phyloP scores from a whole-genome alignment of 1,140 invertebrate genomes.

The Drosophila cardini region DNA sequence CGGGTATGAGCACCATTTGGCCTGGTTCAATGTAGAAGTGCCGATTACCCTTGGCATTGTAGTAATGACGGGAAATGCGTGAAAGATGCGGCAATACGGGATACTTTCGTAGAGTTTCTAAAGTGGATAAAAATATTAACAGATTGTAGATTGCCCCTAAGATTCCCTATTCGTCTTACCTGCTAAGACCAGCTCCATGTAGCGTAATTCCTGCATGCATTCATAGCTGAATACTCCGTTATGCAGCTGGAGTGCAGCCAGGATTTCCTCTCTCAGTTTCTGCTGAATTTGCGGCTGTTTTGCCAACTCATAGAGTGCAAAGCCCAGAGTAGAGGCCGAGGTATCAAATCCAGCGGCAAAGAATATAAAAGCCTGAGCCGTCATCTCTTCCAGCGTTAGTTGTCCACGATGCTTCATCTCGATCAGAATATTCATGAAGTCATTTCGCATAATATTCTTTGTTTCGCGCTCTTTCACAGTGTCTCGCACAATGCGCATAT shows the following conservation, averaged over 20 bases:
- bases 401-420: conserved; percentile 70
- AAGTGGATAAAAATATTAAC: not conserved
- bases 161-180: conserved; percentile 34
- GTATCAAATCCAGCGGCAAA: conserved; percentile 89
- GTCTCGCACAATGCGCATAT: conserved; percentile 85
- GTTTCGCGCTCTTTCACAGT: conserved; percentile 85
- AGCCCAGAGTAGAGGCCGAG: conserved; percentile 86
- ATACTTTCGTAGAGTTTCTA: conserved; percentile 85
- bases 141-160: no score
- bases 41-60: conserved; percentile 54
- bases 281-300: conserved; percentile 87
- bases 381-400: conserved; percentile 71
- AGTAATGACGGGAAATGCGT: conserved; percentile 72
- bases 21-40: conserved; percentile 67
- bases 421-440: conserved; percentile 87
- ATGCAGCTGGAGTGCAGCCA: conserved; percentile 77
- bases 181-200: conserved; percentile 87
- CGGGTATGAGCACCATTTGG: conserved; percentile 86
- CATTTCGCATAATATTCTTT: conserved; percentile 85
- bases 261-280: conserved; percentile 87
- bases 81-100: conserved; percentile 81
- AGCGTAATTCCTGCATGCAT: conserved; percentile 86
- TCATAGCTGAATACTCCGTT: conserved; percentile 84
- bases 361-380: conserved; percentile 83
- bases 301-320: conserved; percentile 87